These are phyloP conservation scores for Corbicula japonica DNA, from an alignment of 2,888 invertebrate genomes.

Conservation along the genomic window DNA sequence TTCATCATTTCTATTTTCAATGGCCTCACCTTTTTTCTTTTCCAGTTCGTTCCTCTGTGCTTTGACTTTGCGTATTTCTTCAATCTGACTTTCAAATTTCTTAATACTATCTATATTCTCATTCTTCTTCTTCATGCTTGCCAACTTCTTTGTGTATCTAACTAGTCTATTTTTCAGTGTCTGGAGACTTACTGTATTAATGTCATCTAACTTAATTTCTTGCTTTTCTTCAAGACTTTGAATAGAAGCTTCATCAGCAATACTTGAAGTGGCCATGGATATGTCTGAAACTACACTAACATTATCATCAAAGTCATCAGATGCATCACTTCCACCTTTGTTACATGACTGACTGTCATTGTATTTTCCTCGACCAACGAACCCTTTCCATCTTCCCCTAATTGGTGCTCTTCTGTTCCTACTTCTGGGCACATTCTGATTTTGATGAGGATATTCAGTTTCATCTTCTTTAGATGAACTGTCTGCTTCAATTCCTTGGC, in stretches of 20 bases:
- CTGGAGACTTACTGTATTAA: conserved; percentile 10
- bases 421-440: no score
- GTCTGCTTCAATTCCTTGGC: neutral
- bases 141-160: conserved; percentile 33
- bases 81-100: conserved; percentile 3
- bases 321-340: no score
- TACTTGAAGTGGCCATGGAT: neutral
- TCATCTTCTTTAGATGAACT: no score
- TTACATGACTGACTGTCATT: neutral
- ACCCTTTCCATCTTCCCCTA: conserved; percentile 5
- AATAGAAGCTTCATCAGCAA: neutral
- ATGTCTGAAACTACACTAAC: conserved; percentile 15
- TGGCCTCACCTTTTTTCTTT: neutral
- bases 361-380: neutral
- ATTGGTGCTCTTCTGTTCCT: conserved; percentile 2
- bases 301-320: conserved; percentile 10
- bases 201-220: conserved; percentile 19
- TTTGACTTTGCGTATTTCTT: conserved; percentile 11
- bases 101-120: conserved; percentile 8
- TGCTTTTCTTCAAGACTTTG: neutral
- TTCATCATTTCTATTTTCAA: neutral
- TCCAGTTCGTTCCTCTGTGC: neutral
- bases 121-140: conserved; percentile 19
- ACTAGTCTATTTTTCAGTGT: conserved; percentile 30
- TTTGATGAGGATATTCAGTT: no score